These are phyloP conservation scores for Sialis lutaria DNA, from an alignment of 2,888 invertebrate genomes.

Conservation along the genomic window DNA sequence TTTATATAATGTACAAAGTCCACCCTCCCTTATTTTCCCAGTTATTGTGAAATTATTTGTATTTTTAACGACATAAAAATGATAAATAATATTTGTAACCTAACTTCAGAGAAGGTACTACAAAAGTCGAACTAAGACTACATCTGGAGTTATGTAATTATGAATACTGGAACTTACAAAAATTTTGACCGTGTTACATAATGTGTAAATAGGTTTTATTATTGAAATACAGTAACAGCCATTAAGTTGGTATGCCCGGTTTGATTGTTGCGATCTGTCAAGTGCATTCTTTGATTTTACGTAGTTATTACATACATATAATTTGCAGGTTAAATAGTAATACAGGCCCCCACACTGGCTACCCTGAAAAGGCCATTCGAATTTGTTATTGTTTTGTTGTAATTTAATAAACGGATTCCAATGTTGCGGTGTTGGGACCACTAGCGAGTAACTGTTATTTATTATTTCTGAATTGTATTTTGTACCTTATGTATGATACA, in stretches of 20 bases:
- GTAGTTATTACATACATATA: background rate
- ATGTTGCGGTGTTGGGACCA: constrained; percentile 2
- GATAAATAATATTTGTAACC: too few species aligned
- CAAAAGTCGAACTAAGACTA: too few species aligned
- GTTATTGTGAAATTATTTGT: too few species aligned
- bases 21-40: too few species aligned
- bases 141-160: too few species aligned
- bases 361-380: background rate
- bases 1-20: too few species aligned
- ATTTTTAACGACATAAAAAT: too few species aligned
- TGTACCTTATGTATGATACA: background rate
- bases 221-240: background rate
- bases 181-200: too few species aligned
- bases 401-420: constrained; percentile 1
- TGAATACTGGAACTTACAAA: too few species aligned
- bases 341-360: constrained; percentile 10
- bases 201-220: too few species aligned
- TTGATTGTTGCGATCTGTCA: constrained; percentile 6
- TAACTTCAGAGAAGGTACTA: too few species aligned
- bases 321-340: constrained; percentile 14
- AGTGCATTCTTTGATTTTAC: background rate
- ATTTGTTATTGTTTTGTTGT: background rate
- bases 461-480: background rate
- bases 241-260: constrained; percentile 4
- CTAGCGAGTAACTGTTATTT: background rate